Percentiles rank a stretch among this genome's conserved stretches.
phyloP scores from a whole-genome alignment of 1,140 invertebrate genomes.

The Laupala kohalensis region DNA sequence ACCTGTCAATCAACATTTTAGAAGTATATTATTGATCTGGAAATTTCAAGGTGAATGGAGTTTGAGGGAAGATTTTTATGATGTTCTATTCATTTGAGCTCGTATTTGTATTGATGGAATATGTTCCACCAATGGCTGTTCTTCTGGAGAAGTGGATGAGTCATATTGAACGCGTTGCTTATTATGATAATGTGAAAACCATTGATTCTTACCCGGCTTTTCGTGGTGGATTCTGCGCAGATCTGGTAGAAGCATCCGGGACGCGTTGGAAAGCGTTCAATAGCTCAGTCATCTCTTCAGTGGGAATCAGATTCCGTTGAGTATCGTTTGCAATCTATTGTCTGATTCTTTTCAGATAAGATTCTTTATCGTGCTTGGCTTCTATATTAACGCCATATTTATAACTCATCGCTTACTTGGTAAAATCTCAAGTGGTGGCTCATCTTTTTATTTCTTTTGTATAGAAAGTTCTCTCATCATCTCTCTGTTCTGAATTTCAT shows the following conservation, averaged over 20 bases:
- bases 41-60: too few relatives aligned
- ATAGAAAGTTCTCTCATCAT: too few relatives aligned
- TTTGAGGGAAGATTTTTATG: too few relatives aligned
- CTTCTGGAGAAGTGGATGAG: neutral
- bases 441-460: too few relatives aligned
- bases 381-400: too few relatives aligned
- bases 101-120: neutral
- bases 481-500: too few relatives aligned
- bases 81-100: too few relatives aligned
- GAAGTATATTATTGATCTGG: neutral
- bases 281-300: conserved; percentile 2
- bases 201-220: conserved; percentile 1
- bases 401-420: too few relatives aligned
- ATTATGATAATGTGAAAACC: conserved; percentile 9
- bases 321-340: conserved; percentile 15
- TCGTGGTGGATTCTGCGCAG: conserved; percentile 7
- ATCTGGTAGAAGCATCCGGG: neutral
- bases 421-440: too few relatives aligned
- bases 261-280: conserved; percentile 1
- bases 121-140: neutral
- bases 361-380: too few relatives aligned
- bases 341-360: conserved; percentile 26
- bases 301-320: neutral
- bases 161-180: conserved; percentile 8
- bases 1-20: neutral